Percentiles rank a stretch among this genome's conserved stretches.
Evolutionary conservation across 2,888 invertebrate genomes (phyloP).

Genomic region (Hetaerina titia): DNA sequence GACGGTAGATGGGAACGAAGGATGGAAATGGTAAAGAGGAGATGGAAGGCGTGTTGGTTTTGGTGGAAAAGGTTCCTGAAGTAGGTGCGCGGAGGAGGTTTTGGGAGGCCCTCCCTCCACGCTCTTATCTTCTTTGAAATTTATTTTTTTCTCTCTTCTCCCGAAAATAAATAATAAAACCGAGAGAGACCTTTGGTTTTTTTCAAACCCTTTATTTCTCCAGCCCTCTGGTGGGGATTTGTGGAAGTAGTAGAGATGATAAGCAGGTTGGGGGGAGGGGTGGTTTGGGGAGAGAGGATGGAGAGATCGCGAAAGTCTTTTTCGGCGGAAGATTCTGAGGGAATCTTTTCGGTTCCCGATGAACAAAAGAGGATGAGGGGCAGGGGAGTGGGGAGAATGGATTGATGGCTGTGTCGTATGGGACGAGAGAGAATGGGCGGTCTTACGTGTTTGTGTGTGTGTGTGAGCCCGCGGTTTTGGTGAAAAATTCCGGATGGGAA

Average conservation of each 20-base stretch:
- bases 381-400: background rate
- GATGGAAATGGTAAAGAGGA: background rate
- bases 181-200: background rate
- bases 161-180: background rate
- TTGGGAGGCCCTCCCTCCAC: background rate
- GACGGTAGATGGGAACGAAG: background rate
- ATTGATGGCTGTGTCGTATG: slow-evolving; percentile 24
- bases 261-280: background rate
- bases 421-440: background rate
- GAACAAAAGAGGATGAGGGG: background rate
- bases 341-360: background rate
- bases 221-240: slow-evolving; percentile 17
- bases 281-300: background rate
- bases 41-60: background rate
- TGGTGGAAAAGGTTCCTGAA: background rate
- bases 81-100: background rate
- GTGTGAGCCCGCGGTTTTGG: background rate
- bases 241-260: slow-evolving; percentile 32
- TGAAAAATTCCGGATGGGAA: background rate
- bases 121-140: background rate
- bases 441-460: background rate
- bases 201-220: background rate
- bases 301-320: slow-evolving; percentile 35
- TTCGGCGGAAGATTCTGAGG: slow-evolving; percentile 6
- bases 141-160: background rate